Evolutionary conservation across 2,888 invertebrate genomes (phyloP).

Genomic region (Encarsia formosa): DNA sequence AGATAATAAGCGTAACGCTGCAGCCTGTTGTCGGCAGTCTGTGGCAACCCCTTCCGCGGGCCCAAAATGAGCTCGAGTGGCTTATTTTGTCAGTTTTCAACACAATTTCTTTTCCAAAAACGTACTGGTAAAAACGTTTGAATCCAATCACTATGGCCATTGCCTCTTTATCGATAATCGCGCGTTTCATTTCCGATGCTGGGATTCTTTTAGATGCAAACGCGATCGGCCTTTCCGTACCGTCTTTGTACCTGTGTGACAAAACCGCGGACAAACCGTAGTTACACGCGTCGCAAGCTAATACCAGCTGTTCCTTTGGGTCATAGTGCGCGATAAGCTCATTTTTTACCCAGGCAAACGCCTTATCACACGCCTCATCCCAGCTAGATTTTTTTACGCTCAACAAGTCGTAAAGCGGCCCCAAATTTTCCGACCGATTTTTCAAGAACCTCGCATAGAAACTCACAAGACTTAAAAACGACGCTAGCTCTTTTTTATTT

Average conservation of each 20-base stretch:
- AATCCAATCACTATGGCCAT: slow-evolving; percentile 9
- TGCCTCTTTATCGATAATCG: slow-evolving; percentile 14
- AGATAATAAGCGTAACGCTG: neutral
- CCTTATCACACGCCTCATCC: neutral
- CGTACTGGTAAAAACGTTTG: neutral
- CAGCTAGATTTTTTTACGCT: slow-evolving; percentile 12
- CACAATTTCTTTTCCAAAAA: neutral
- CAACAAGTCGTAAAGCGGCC: slow-evolving; percentile 12
- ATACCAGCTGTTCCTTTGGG: neutral
- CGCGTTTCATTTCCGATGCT: slow-evolving; percentile 8
- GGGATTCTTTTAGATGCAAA: slow-evolving; percentile 16
- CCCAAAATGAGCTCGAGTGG: neutral
- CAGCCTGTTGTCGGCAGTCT: neutral
- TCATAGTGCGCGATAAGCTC: neutral
- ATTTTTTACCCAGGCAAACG: neutral
- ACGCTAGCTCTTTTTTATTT: neutral
- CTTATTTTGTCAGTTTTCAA: neutral
- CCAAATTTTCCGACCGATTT: neutral
- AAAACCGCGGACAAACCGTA: slow-evolving; percentile 13
- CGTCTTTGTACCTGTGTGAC: slow-evolving; percentile 16
- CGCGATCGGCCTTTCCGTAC: slow-evolving; percentile 10
- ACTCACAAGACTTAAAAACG: neutral
- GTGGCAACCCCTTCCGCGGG: neutral
- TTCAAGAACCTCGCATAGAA: no score
- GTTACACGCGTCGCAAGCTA: neutral